Base-by-base conservation (phyloP, 1,140 invertebrate species). In the Drosophila quadrilineata region DNA sequence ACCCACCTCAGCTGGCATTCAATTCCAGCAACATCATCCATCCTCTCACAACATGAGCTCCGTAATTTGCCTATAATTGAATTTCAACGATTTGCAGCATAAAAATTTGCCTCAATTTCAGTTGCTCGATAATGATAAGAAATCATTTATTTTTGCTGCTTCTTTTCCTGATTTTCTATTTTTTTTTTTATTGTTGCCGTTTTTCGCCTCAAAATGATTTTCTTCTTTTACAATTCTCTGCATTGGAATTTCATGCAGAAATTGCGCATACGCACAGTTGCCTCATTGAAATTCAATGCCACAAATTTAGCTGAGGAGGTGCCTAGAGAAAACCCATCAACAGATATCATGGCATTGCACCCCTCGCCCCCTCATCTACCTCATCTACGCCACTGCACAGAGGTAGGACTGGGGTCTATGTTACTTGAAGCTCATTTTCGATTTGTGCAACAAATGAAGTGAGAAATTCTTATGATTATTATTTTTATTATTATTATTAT, bases 391-490 rank as follows among this genome's bases (percentile, higher is more conserved):
- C n/a, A n/a, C n/a, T n/a, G n/a, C n/a, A n/a, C n/a, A n/a, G n/a
- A n/a, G n/a, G n/a, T n/a, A n/a, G n/a, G n/a, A n/a, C n/a, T n/a
- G n/a, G n/a, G n/a, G n/a, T n/a, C n/a, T n/a, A n/a, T n/a, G n/a
- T n/a, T n/a, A n/a, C n/a, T n/a, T n/a, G 28, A n/a, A 49, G 57
- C 71, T 62, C 54, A 68, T 82, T 84, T 82, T 84, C 71, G 69
- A 82, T 84, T 84, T 82, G 72, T 75, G 76, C 76, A 82, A 82
- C 76, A 82, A 82, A 82, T 82, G 76, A 82, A 82, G 77, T 82
- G 72, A 82, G 76, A 82, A 82, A 82, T 82, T 82, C 82, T 80
- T 75, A 72, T n/a, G n/a, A n/a, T 75, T 79, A 79, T 65, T 48
- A 56, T 79, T 79, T 62, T 75, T 75, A 76, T 77, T 77, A 73